These are phyloP conservation scores for Reticulitermes speratus DNA, from an alignment of 1,140 invertebrate genomes.

Conservation along the genomic window DNA sequence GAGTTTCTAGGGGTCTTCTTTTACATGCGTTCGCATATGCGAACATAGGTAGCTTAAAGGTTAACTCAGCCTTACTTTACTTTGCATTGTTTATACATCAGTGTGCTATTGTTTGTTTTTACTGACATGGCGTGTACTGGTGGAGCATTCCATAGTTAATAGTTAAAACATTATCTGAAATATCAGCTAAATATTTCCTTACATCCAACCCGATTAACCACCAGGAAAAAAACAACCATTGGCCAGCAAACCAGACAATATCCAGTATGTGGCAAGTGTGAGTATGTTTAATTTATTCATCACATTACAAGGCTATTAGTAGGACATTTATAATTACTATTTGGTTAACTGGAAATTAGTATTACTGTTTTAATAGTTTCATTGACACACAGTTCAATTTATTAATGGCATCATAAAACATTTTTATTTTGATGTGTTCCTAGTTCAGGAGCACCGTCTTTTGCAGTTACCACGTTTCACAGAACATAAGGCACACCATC, in stretches of 20 bases:
- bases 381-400: neutral
- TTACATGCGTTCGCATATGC: too few relatives aligned
- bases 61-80: too few relatives aligned
- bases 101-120: too few relatives aligned
- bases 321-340: neutral
- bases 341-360: constrained; percentile 17
- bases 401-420: neutral
- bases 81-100: too few relatives aligned
- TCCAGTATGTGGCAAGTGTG: neutral
- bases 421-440: neutral
- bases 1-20: too few relatives aligned
- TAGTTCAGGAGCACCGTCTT: too few relatives aligned
- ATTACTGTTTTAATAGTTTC: neutral
- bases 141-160: neutral
- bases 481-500: too few relatives aligned
- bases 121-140: neutral
- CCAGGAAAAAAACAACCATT: neutral
- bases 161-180: neutral
- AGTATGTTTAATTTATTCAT: neutral
- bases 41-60: too few relatives aligned
- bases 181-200: neutral
- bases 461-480: too few relatives aligned
- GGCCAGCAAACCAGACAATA: neutral
- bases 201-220: constrained; percentile 11
- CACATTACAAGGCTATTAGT: neutral